Conservation (phyloP, 2,888 invertebrate genomes). For the Pammene aurita region DNA sequence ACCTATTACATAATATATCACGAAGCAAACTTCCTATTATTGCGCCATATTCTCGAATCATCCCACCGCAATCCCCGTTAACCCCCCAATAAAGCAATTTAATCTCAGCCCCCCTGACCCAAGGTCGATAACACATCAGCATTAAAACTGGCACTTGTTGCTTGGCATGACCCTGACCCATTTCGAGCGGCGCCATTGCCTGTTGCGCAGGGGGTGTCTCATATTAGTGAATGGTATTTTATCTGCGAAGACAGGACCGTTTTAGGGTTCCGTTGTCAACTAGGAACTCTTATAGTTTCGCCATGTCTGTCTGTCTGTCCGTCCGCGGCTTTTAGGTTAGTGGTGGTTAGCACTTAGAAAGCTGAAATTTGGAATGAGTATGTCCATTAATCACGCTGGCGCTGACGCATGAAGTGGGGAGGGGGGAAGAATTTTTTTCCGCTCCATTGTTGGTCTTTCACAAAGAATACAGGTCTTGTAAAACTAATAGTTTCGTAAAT, state of each 20-base stretch:
- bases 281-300: too few species aligned
- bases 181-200: conserved; percentile 34
- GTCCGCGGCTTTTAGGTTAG: too few species aligned
- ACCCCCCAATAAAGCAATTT: conserved; percentile 10
- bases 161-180: conserved; percentile 43
- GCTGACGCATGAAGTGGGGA: too few species aligned
- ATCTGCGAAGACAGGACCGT: conserved; percentile 9
- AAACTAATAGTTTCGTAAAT: too few species aligned
- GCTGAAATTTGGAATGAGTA: too few species aligned
- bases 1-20: not conserved
- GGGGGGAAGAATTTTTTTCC: too few species aligned
- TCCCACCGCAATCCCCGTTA: not conserved
- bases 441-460: too few species aligned
- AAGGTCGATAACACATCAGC: conserved; percentile 15
- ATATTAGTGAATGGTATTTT: conserved; percentile 17
- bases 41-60: conserved; percentile 5
- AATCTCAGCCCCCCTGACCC: not conserved
- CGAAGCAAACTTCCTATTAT: not conserved
- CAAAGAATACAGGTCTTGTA: too few species aligned
- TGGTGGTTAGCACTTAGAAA: too few species aligned
- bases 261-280: too few species aligned
- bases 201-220: conserved; percentile 37
- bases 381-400: too few species aligned
- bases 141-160: conserved; percentile 43
- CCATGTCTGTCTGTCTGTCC: too few species aligned